A percentile compares a stretch with the other conserved stretches of the same genome.
Conservation (phyloP, 2,113 vertebrate species). For the Mus pahari region DNA sequence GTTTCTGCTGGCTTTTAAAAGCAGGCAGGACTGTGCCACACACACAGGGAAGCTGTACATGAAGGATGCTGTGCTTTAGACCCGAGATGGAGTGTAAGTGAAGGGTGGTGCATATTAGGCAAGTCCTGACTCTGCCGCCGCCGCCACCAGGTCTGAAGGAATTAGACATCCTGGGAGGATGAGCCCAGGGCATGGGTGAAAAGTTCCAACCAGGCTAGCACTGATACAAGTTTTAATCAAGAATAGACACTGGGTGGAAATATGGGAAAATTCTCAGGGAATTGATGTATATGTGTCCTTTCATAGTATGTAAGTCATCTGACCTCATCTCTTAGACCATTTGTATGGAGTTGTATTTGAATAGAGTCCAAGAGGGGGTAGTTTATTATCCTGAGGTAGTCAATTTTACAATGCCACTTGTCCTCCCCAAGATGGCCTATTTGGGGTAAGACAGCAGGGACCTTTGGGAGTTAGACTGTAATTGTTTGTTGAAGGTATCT, state of each 20-base stretch:
- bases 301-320: neutral
- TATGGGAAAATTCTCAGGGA: neutral
- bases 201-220: neutral
- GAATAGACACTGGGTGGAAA: neutral
- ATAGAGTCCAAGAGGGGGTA: neutral
- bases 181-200: neutral
- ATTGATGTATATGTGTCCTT: neutral
- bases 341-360: neutral
- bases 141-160: neutral
- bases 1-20: conserved; percentile 30
- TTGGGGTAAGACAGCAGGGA: neutral
- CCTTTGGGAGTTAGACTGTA: neutral
- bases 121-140: neutral
- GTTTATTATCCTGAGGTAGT: neutral
- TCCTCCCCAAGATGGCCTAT: neutral
- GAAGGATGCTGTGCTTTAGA: neutral
- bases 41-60: neutral
- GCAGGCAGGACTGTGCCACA: neutral
- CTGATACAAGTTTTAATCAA: neutral
- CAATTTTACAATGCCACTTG: neutral
- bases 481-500: neutral
- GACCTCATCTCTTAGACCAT: neutral
- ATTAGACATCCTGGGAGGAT: neutral
- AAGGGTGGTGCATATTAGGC: neutral
- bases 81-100: neutral